Evolutionary conservation across 2,888 invertebrate species (phyloP).

Genomic region (Capitulum mitella): DNA sequence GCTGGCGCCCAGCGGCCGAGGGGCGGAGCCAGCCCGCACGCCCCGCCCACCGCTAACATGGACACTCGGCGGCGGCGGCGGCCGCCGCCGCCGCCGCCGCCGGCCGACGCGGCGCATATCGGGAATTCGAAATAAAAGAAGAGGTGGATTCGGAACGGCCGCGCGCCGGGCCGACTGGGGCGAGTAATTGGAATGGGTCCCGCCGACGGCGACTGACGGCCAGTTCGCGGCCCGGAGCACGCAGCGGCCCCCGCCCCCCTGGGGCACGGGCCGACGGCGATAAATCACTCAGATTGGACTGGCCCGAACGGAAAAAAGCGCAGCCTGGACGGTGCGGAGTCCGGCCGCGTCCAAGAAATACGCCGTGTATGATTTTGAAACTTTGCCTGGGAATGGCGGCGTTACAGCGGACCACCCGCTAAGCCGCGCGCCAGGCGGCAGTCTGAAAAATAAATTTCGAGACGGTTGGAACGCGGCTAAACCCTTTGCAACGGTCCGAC

Average conservation of each 20-base stretch:
- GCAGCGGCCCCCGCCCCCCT: neutral
- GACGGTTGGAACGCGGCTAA: too few species aligned
- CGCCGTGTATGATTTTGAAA: neutral
- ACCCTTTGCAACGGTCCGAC: too few species aligned
- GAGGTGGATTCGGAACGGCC: neutral
- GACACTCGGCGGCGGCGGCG: neutral
- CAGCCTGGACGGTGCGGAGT: too few species aligned
- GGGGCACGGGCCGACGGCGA: neutral
- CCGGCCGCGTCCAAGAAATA: too few species aligned
- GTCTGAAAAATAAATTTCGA: too few species aligned
- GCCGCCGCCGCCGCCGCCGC: slow-evolving; percentile 10
- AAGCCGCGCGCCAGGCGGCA: too few species aligned
- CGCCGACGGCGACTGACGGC: neutral
- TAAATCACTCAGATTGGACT: slow-evolving; percentile 7
- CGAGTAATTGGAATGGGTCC: slow-evolving; percentile 8
- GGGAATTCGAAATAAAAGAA: slow-evolving; percentile 13
- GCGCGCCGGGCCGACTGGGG: neutral
- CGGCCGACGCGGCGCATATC: neutral
- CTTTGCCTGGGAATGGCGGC: neutral
- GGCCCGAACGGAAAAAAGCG: neutral
- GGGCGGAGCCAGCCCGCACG: neutral
- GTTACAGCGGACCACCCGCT: too few species aligned
- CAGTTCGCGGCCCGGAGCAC: neutral
- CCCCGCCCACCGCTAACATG: slow-evolving; percentile 17
- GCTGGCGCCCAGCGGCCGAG: neutral